Evolutionary conservation across 2,888 invertebrate species (phyloP), one percentile per base, ranked within the genome.

Genomic region (Sialis lutaria): DNA sequence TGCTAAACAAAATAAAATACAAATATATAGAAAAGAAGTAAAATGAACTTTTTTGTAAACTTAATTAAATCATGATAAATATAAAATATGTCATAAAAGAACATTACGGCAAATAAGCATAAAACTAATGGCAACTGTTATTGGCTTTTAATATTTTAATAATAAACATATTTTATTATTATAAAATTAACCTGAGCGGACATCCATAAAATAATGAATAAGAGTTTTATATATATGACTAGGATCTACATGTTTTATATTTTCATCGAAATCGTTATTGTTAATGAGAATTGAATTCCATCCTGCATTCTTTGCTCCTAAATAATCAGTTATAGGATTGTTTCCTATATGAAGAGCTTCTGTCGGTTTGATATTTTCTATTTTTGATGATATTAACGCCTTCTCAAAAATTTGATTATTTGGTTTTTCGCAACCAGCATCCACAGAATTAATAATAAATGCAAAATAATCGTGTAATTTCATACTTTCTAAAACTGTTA

Each of bases 271-370:
- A 49, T 61, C 59, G 42, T 61, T 64, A 46, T 68, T 64, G 47
- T 67, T 65, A 39, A 68, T 55, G 53, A 75, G 53, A 55, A 73
- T 55, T 1, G 84, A 77, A 60, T 82, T 74, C 89, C 91, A 89
- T 2, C 86, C 83, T 3, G 79, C 77, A 22, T 68, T 67, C 53
- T 60, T 73, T 0, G 92, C 89, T 2, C 84, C 92, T 22, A 73
- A 53, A 61, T 84, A 92, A 64, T 93, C 93, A 34, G 79, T 72
- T 33, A 71, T 64, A 2, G 79, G 59, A 52, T 79, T 77, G 65
- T 93, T 87, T 1, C 93, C 92, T 44, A 93, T 72, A 59, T 93
- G 93, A 4, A 90, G 61, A 46, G 84, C 82, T 56, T 87, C 75
- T 1, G 67, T 58, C 0, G 83, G 72, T 46, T 64, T 59, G 1